Percentiles rank a stretch among this genome's conserved stretches.
These are phyloP conservation scores for Sycophila sp. DNA, from an alignment of 1,140 invertebrate genomes.

Conservation along the genomic window DNA sequence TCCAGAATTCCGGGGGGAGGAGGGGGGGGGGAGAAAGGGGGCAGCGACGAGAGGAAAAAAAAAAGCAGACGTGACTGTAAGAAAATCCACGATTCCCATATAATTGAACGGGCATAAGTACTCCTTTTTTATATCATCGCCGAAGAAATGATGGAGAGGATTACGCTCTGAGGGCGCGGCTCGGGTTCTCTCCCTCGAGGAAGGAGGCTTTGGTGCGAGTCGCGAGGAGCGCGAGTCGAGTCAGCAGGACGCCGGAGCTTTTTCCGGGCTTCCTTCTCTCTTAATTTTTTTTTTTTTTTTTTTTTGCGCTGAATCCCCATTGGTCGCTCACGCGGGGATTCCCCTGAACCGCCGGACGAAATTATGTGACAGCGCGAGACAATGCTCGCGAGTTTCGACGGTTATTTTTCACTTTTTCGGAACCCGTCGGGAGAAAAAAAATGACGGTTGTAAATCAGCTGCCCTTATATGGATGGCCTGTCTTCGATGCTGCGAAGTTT, in stretches of 20 bases:
- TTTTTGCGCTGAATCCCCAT: background rate
- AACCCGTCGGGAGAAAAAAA: too few relatives aligned
- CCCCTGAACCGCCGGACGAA: background rate
- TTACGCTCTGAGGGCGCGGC: background rate
- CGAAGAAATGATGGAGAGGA: constrained; percentile 27
- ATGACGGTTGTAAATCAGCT: too few relatives aligned
- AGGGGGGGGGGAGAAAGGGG: background rate
- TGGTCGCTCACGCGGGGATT: background rate
- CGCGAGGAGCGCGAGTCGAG: constrained; percentile 3
- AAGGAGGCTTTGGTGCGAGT: background rate
- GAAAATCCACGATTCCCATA: constrained; percentile 1
- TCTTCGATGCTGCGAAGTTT: too few relatives aligned
- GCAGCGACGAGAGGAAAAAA: background rate
- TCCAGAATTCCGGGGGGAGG: too few relatives aligned
- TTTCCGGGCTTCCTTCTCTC: constrained; percentile 2
- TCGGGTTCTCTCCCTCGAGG: too few relatives aligned
- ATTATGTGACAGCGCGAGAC: constrained; percentile 15
- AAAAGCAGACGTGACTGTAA: background rate
- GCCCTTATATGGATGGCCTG: too few relatives aligned
- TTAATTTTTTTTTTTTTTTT: background rate
- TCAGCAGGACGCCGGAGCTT: constrained; percentile 22
- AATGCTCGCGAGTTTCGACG: background rate
- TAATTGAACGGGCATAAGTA: constrained; percentile 36
- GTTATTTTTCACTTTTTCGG: background rate
- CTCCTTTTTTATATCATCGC: constrained; percentile 21